Base-by-base conservation (phyloP, 1,140 invertebrate species). In the Ruditapes philippinarum region DNA sequence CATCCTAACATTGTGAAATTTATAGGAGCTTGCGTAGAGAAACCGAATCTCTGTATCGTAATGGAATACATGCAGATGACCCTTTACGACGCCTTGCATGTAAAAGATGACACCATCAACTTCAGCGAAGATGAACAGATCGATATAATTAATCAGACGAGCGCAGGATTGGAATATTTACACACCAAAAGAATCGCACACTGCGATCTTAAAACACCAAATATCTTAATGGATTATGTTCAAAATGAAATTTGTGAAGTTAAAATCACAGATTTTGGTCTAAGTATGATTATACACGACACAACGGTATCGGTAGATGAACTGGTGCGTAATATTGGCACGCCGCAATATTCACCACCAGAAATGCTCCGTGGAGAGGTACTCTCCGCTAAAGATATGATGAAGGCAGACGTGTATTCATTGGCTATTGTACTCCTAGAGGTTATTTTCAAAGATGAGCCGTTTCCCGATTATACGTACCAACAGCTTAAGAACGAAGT, bases 51-150 rank as follows among this genome's bases (percentile, higher is more conserved):
- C 9, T 83, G 84, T 19, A 93, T 92, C 31, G 90, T 93, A 1
- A 91, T 91, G 89, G 92, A 92, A 60, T 91, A 88, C 62, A 92
- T 92, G 92, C 85, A 90, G 25, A 82, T 78, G 36, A 91, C 89
- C 62, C 45, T 92, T 57, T 90, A 76, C 80, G 89, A 92, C 51
- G 89, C 89, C 11, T 28, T 92, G 5, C 92, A 92, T 57, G 51
- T 91, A 19, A 65, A 28, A 31, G 14, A 45, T 45, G 25, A 54
- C 22, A 45, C 54, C 0, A 70, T 49, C 1, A 49, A 84, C 11
- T 73, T 84, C 17, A 49, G 38, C 28, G 68, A 84, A 19, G 19
- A 28, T 12, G 42, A 73, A 14, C 62, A 57, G 11, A 70, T 73
- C 22, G 33, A 54, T 7, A 73, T 84, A 1, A 73, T 84, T 36